Base-by-base conservation (phyloP, 2,888 invertebrate genomes). In the Caenorhabditis sp. region DNA sequence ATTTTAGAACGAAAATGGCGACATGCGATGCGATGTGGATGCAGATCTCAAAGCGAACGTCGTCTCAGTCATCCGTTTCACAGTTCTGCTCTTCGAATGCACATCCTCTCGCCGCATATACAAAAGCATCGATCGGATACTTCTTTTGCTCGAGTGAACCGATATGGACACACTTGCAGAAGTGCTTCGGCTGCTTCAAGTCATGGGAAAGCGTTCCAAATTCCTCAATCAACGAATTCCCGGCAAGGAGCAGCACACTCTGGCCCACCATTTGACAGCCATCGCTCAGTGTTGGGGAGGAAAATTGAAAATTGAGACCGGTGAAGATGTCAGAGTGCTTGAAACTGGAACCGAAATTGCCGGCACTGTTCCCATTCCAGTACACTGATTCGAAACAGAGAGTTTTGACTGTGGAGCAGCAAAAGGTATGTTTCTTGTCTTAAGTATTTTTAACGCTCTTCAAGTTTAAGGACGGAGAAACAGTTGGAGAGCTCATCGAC, bases 151-250 rank as follows among this genome's bases (percentile, higher is more conserved):
- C 13, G 89, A 90, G 61, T 77, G 80, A 9, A 74, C 85, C 8
- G 86, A 89, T 44, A 85, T 88, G 70, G 80, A 85, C 15, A 72
- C 89, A 9, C 83, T 90, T 15, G 86, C 84, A 20, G 86, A 88
- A 20, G 86, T 87, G 3, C 83, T 90, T 5, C 86, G 87, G 3
- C 70, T 90, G 40, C 70, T 90, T 11, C 87, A 89, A 71, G 82
- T 85, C 15, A 88, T 90, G 69, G 85, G 88, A 68, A 90, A 90
- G 71, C 83, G 88, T 35, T 89, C 89, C 9, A 88, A 89, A n/a
- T 90, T 82, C 70, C 79, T 89, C 24, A 84, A 85, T 15, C 70
- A 70, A 13, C 68, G 87, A 11, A 78, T 87, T 8, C 32, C 65
- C 5, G 72, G 67, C 13, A 80, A 77, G 5, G 83, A 88, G 18